These are phyloP conservation scores for Sphyrna mokarran DNA, from an alignment of 2,113 vertebrate species.

Conservation along the genomic window DNA sequence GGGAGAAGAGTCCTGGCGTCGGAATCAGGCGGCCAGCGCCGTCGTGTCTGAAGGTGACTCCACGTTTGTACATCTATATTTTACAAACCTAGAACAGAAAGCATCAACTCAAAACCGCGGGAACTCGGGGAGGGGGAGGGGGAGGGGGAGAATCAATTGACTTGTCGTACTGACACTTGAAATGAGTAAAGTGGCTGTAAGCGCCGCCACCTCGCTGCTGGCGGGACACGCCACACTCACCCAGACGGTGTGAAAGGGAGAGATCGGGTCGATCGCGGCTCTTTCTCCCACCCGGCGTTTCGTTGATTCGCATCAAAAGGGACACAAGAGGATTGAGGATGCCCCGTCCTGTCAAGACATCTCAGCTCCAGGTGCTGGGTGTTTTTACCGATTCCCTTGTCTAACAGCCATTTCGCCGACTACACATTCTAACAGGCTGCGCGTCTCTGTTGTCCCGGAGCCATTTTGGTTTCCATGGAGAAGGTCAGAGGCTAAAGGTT, in stretches of 20 bases:
- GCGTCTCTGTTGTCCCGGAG: constrained; percentile 25
- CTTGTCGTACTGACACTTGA: neutral
- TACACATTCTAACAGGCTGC: neutral
- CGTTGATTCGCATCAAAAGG: neutral
- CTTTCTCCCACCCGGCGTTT: neutral
- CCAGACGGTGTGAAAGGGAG: neutral
- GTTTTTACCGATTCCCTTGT: neutral
- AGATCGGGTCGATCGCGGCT: neutral
- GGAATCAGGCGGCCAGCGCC: neutral
- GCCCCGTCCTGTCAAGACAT: neutral
- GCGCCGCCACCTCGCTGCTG: neutral
- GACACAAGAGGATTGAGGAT: neutral
- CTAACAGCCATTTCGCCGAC: constrained; percentile 8
- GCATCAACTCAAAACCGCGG: too few species aligned
- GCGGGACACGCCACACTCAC: neutral
- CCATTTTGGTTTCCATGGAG: constrained; percentile 33
- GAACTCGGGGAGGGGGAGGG: too few species aligned
- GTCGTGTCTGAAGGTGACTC: neutral
- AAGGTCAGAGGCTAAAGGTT: neutral
- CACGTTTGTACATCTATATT: too few species aligned
- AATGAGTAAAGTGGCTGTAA: neutral
- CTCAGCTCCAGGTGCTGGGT: neutral
- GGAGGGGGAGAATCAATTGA: neutral
- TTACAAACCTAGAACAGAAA: neutral
- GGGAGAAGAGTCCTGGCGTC: neutral